These are phyloP conservation scores for Gila robusta DNA, from an alignment of 2,797 vertebrate genomes.

Conservation along the genomic window DNA sequence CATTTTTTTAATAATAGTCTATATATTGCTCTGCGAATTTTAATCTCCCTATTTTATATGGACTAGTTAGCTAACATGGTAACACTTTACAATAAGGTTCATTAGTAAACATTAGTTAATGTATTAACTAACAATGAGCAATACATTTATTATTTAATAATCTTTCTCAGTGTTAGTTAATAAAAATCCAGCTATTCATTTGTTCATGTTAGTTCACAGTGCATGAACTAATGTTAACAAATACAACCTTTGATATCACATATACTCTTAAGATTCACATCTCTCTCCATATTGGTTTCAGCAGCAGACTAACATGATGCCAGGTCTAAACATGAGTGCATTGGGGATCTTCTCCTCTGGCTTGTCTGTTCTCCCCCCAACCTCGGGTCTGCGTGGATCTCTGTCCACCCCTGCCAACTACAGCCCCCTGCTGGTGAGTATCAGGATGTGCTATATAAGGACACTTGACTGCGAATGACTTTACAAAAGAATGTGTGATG, in stretches of 20 bases:
- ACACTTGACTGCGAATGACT: neutral
- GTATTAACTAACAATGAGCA: too few species aligned
- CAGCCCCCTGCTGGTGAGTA: conserved; percentile 90
- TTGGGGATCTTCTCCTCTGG: conserved; percentile 95
- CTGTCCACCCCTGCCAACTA: conserved; percentile 80
- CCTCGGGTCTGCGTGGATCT: conserved; percentile 80
- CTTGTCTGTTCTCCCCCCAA: conserved; percentile 85
- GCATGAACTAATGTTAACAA: too few species aligned
- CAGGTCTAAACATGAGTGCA: conserved; percentile 92
- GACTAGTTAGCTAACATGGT: too few species aligned
- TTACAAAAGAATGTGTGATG: neutral
- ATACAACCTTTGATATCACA: too few species aligned
- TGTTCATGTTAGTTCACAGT: too few species aligned
- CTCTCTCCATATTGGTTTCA: conserved; percentile 61
- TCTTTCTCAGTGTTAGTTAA: too few species aligned
- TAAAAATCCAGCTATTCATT: too few species aligned
- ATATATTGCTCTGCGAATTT: neutral
- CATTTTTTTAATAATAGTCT: neutral
- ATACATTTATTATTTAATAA: too few species aligned
- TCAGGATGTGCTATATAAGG: neutral
- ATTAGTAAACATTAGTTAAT: too few species aligned
- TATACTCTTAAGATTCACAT: neutral
- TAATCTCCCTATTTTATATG: neutral
- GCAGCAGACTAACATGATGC: conserved; percentile 95
- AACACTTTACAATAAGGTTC: too few species aligned